Base-by-base conservation (phyloP, 2,888 invertebrate genomes). In the Kryphioiulus occultus region DNA sequence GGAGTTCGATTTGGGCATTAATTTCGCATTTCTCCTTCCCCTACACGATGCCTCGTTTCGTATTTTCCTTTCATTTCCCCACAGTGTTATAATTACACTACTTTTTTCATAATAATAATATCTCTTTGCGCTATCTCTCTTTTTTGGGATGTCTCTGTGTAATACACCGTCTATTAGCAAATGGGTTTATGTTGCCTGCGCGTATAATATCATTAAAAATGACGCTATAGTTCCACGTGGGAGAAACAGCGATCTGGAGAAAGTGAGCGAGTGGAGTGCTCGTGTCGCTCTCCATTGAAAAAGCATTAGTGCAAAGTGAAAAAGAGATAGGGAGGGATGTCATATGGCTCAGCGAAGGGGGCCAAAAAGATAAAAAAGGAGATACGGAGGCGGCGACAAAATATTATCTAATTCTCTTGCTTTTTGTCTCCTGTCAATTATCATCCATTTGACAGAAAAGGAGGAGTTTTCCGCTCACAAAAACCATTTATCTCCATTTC, bases 221-320 rank as follows among this genome's bases (percentile, higher is more conserved):
- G 78, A 78, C 26, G 78, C 78, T 30, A 30, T 30, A 78, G 78
- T 78, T 78, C 78, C 78, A 17, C 30, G 78, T 30, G 78, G 78
- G 78, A 78, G 22, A 30, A 30, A 30, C 26, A n/a, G 22, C 59
- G 59, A 59, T 59, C 59, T 59, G 22, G 9, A 78, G 78, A 78
- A 78, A 68, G 68, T 26, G 68, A 68, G 26, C 0, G 68, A 30
- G 78, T 30, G 78, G 78, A 78, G 78, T 78, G 78, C 78, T 78
- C 78, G 30, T 30, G 78, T 78, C 78, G 30, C 78, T 78, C 78
- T 78, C 78, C 78, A 78, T 78, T 78, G 78, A 78, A 78, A 78
- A 78, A 78, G 78, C 78, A 78, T 78, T 78, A 78, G 78, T 78
- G 78, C 78, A 78, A 78, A 78, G 78, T 78, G 78, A 78, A 78